These are phyloP conservation scores for Sebastes fasciatus DNA, from an alignment of 2,113 vertebrate genomes.

Conservation along the genomic window DNA sequence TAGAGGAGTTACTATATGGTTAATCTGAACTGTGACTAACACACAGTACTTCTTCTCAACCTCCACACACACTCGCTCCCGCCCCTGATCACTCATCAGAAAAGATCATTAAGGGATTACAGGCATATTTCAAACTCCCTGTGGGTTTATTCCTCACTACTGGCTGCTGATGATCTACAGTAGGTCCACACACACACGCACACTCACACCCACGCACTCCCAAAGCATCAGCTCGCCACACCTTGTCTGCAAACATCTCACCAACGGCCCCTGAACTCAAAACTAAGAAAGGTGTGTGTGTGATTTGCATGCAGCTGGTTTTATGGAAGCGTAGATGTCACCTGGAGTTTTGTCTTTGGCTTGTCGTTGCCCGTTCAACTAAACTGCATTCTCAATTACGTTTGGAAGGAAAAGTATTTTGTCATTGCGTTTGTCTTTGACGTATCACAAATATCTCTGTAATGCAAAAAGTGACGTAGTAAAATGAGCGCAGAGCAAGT, in stretches of 20 bases:
- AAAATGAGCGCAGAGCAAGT: no score
- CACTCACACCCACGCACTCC: not conserved
- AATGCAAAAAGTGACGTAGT: no score
- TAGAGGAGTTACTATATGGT: constrained; percentile 1
- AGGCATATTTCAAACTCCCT: constrained; percentile 41
- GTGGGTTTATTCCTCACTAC: constrained; percentile 16
- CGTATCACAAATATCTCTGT: no score
- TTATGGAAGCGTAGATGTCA: not conserved
- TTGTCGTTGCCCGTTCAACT: no score
- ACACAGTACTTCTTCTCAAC: constrained; percentile 15
- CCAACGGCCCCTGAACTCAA: not conserved
- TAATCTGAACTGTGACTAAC: constrained; percentile 23
- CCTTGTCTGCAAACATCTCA: constrained; percentile 6
- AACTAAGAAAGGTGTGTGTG: constrained; percentile 4
- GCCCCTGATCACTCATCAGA: constrained; percentile 37
- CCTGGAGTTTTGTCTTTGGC: not conserved
- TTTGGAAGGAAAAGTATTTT: no score
- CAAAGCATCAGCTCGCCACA: constrained; percentile 17
- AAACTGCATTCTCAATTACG: no score
- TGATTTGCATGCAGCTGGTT: constrained; percentile 24
- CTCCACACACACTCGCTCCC: not conserved
- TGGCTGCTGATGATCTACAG: constrained; percentile 17
- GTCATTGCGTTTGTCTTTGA: no score
- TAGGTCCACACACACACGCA: constrained; percentile 1
- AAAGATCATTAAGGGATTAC: constrained; percentile 45